phyloP scores from a whole-genome alignment of 2,113 vertebrate genomes.

The Dendropsophus ebraccatus region DNA sequence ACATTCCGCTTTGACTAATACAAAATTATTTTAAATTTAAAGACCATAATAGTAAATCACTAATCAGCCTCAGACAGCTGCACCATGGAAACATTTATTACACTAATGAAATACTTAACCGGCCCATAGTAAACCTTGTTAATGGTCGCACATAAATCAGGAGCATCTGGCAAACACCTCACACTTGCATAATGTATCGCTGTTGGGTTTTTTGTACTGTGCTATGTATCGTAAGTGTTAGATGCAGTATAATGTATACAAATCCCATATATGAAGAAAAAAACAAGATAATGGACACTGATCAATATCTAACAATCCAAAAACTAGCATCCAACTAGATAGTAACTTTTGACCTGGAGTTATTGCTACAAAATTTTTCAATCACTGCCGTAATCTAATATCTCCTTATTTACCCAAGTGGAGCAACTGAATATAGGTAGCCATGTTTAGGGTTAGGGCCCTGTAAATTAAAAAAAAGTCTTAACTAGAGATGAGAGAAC shows the following conservation, averaged over 20 bases:
- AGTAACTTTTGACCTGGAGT: too few relatives aligned
- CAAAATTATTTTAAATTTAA: background rate
- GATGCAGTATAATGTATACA: background rate
- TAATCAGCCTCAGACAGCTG: conserved; percentile 16
- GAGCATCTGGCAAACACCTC: conserved; percentile 7
- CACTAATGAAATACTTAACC: conserved; percentile 27
- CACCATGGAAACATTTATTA: conserved; percentile 14
- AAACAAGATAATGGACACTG: background rate
- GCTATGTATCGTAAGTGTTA: background rate
- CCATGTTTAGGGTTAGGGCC: too few relatives aligned
- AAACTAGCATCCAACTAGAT: background rate
- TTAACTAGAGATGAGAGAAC: too few relatives aligned
- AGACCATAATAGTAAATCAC: conserved; percentile 17
- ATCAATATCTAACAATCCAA: background rate
- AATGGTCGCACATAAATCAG: background rate
- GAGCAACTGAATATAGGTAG: too few relatives aligned
- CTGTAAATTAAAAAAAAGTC: too few relatives aligned
- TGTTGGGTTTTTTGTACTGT: background rate
- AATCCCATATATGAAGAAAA: background rate
- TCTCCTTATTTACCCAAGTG: too few relatives aligned
- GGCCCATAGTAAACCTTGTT: conserved; percentile 28
- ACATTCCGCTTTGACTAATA: background rate
- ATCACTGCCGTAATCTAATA: too few relatives aligned
- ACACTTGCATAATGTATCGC: background rate
- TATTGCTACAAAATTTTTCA: too few relatives aligned